Evolutionary conservation across 2,888 invertebrate genomes (phyloP).

Genomic region (Stictocephala bisonia): DNA sequence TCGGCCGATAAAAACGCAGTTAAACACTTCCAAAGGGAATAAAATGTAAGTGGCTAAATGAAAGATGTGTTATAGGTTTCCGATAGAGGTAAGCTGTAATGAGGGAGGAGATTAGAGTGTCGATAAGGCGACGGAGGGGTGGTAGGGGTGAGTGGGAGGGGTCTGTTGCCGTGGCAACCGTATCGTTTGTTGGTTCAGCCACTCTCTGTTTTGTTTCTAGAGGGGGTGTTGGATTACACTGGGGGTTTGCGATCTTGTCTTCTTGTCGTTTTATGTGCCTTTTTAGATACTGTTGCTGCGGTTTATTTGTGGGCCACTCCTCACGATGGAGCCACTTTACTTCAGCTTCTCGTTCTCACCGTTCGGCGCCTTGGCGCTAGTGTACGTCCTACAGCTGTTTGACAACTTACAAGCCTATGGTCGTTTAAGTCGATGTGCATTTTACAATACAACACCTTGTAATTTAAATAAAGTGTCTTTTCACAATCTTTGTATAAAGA

Average conservation of each 20-base stretch:
- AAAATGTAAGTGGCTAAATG: constrained; percentile 34
- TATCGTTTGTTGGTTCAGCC: constrained; percentile 60
- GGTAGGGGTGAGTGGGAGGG: constrained; percentile 38
- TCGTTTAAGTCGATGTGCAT: no score
- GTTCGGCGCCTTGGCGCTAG: background rate
- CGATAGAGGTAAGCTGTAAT: constrained; percentile 39
- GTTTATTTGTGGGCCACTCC: constrained; percentile 38
- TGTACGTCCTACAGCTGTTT: no score
- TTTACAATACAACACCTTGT: no score
- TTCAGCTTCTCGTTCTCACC: background rate
- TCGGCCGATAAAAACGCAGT: constrained; percentile 12
- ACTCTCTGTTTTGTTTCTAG: constrained; percentile 54
- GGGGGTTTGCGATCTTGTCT: constrained; percentile 48
- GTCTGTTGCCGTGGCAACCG: constrained; percentile 55
- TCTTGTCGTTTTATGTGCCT: constrained; percentile 45
- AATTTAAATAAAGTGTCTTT: no score
- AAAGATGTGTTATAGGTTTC: constrained; percentile 40
- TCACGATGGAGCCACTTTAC: constrained; percentile 35
- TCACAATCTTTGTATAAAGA: no score
- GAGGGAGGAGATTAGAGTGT: constrained; percentile 39
- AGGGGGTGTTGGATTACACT: constrained; percentile 45
- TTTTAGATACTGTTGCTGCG: constrained; percentile 47
- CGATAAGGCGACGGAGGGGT: constrained; percentile 22
- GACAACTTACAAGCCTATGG: no score
- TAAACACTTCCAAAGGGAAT: constrained; percentile 17